A percentile compares a stretch with the other conserved stretches of the same genome.
phyloP scores from a whole-genome alignment of 2,888 invertebrate genomes.

The Cephus runcator region DNA sequence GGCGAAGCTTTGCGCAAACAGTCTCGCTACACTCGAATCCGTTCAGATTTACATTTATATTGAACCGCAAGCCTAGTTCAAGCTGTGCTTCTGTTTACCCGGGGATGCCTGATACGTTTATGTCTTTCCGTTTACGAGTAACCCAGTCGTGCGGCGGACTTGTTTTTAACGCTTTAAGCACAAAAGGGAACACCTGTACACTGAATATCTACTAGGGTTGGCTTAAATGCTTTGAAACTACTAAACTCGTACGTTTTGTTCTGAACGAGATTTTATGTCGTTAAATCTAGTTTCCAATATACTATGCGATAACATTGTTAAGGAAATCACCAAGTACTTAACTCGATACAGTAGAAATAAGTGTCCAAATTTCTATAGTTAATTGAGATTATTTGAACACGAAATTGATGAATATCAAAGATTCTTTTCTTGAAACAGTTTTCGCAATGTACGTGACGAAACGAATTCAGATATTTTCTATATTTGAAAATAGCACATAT shows the following conservation, averaged over 20 bases:
- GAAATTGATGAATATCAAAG: neutral
- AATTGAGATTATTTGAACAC: neutral
- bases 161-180: neutral
- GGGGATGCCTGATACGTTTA: constrained; percentile 49
- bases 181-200: neutral
- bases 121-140: constrained; percentile 50
- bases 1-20: constrained; percentile 5
- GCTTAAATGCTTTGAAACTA: neutral
- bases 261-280: neutral
- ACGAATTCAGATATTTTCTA: neutral
- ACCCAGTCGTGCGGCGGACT: neutral
- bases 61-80: constrained; percentile 53
- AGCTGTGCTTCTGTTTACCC: constrained; percentile 43
- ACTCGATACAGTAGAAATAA: neutral
- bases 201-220: neutral
- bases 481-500: neutral
- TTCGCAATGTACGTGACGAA: neutral
- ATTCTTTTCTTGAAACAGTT: neutral
- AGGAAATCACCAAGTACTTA: neutral
- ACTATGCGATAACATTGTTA: neutral
- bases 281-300: neutral
- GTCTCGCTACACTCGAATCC: constrained; percentile 53
- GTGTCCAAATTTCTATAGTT: neutral
- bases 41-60: constrained; percentile 65
- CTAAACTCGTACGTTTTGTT: neutral